phyloP scores from a whole-genome alignment of 2,888 invertebrate species.

The Zelleria hepariella region DNA sequence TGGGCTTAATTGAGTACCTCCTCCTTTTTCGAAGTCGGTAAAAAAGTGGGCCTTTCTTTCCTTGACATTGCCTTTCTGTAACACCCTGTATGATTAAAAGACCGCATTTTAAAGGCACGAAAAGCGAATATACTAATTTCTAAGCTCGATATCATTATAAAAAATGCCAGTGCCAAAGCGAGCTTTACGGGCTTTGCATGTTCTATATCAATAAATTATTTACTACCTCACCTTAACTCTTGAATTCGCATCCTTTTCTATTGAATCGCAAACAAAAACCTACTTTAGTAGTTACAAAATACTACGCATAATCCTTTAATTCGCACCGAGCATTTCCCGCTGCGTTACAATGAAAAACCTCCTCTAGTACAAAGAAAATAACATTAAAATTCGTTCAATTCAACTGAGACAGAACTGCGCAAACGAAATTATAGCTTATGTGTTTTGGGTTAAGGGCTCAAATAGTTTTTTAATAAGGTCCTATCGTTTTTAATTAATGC shows the following conservation, averaged over 20 bases:
- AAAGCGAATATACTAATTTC: not conserved
- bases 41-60: no score
- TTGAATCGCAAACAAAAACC: slow-evolving; percentile 42
- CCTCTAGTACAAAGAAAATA: not conserved
- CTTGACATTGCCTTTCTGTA: no score
- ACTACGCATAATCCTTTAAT: not conserved
- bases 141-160: not conserved
- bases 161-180: slow-evolving; percentile 65
- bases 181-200: slow-evolving; percentile 72
- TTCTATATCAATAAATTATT: slow-evolving; percentile 73
- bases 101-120: not conserved
- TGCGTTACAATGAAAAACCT: not conserved
- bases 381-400: not conserved
- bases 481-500: slow-evolving; percentile 56
- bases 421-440: not conserved
- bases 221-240: slow-evolving; percentile 57
- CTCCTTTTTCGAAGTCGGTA: no score
- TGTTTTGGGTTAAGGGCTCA: not conserved
- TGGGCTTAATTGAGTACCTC: no score
- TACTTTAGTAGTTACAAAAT: slow-evolving; percentile 31
- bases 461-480: slow-evolving; percentile 21
- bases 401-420: not conserved
- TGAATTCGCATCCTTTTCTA: slow-evolving; percentile 59
- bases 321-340: not conserved
- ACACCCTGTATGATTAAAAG: no score